These are phyloP conservation scores for Montipora cactus DNA, from an alignment of 64 coral and sea anemone species.

Conservation along the genomic window DNA sequence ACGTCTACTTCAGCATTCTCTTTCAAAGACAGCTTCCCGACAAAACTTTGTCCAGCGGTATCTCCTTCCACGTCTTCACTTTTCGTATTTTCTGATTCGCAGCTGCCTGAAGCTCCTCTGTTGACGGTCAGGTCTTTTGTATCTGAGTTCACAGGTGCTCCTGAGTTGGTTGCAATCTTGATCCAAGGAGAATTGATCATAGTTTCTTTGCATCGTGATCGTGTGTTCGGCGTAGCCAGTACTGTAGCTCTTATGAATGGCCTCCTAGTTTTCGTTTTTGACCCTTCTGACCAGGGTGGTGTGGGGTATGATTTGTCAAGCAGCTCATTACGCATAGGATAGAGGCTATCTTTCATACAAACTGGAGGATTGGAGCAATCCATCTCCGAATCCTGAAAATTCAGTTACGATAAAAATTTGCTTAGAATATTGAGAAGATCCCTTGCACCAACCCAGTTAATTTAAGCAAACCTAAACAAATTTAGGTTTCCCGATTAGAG, in stretches of 20 bases:
- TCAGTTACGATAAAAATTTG: neutral
- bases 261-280: neutral
- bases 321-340: conserved; percentile 86
- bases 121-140: too few species aligned
- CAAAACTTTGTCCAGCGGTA: neutral
- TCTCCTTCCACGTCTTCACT: neutral
- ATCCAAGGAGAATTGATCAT: conserved; percentile 46
- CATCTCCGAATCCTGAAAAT: conserved; percentile 49
- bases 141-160: neutral
- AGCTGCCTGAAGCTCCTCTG: neutral
- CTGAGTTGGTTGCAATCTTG: neutral
- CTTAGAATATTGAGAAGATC: too few species aligned
- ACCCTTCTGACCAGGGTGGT: neutral
- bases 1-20: conserved; percentile 18
- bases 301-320: neutral
- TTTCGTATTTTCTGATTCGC: neutral
- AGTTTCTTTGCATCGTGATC: conserved; percentile 13
- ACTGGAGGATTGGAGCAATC: conserved; percentile 71
- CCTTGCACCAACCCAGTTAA: too few species aligned
- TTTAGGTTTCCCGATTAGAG: too few species aligned
- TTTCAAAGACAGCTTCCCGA: conserved; percentile 32
- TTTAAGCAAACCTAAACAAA: too few species aligned
- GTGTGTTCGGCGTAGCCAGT: neutral
- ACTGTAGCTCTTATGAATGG: neutral
- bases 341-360: conserved; percentile 84